These are phyloP conservation scores for Protobothrops flavoviridis DNA, from an alignment of 2,113 vertebrate genomes.

Conservation along the genomic window DNA sequence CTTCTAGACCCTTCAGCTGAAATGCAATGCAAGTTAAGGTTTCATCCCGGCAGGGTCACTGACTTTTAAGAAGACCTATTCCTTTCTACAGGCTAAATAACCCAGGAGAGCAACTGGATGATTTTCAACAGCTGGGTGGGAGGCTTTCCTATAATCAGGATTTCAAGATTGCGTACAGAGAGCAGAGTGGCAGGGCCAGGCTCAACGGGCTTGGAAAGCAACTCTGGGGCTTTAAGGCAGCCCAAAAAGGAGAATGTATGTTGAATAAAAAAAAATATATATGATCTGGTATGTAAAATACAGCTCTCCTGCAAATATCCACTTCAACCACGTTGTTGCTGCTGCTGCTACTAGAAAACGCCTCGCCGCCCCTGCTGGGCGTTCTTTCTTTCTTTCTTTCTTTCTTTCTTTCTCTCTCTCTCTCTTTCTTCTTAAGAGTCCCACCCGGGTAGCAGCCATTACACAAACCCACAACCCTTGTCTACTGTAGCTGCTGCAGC, in stretches of 20 bases:
- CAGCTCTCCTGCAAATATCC: not conserved
- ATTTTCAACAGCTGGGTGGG: not conserved
- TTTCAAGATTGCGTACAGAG: not conserved
- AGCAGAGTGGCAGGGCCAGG: not conserved
- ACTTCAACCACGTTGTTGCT: not conserved
- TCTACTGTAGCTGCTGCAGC: not conserved
- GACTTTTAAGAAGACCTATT: not conserved
- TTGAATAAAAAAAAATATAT: too few species aligned
- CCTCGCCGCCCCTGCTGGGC: not conserved
- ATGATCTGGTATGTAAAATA: not conserved
- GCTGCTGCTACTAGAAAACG: not conserved
- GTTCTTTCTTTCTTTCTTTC: too few species aligned
- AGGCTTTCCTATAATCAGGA: not conserved
- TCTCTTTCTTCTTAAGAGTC: not conserved
- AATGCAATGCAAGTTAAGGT: not conserved
- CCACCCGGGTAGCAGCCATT: slow-evolving; percentile 26
- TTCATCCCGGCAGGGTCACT: not conserved
- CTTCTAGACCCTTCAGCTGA: not conserved
- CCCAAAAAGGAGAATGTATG: not conserved
- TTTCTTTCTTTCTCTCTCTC: too few species aligned
- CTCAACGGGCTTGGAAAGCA: not conserved
- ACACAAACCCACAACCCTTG: not conserved
- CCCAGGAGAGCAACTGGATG: not conserved
- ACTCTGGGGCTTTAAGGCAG: not conserved
- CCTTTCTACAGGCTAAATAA: not conserved